These are phyloP conservation scores for Helostoma temminkii DNA, from an alignment of 2,797 vertebrate genomes.

Conservation along the genomic window DNA sequence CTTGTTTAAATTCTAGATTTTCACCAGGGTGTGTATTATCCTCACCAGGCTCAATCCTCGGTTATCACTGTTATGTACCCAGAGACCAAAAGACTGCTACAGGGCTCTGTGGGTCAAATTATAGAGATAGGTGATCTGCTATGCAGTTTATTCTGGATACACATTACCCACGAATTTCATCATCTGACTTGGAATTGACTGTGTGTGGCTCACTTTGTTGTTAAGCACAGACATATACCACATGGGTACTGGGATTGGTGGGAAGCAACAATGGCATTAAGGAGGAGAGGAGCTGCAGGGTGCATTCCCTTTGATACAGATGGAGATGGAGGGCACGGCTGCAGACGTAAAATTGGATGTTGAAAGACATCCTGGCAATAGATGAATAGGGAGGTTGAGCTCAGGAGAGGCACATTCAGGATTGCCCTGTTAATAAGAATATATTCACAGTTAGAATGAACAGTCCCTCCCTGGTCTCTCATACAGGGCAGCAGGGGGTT, in stretches of 20 bases:
- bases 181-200: slow-evolving; percentile 71
- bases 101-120: slow-evolving; percentile 58
- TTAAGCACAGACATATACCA: slow-evolving; percentile 56
- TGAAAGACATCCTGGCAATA: slow-evolving; percentile 68
- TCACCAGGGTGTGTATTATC: slow-evolving; percentile 23
- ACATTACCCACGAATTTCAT: slow-evolving; percentile 73
- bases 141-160: slow-evolving; percentile 46
- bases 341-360: slow-evolving; percentile 74
- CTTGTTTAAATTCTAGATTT: slow-evolving; percentile 55
- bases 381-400: slow-evolving; percentile 63
- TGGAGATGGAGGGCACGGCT: slow-evolving; percentile 61
- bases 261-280: slow-evolving; percentile 64
- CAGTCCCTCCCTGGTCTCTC: slow-evolving; percentile 22
- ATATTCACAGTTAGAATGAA: slow-evolving; percentile 38
- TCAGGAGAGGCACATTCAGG: slow-evolving; percentile 40
- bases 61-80: slow-evolving; percentile 29
- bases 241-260: slow-evolving; percentile 53
- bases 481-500: slow-evolving; percentile 31
- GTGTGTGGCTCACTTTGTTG: slow-evolving; percentile 64
- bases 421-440: slow-evolving; percentile 57
- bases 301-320: slow-evolving; percentile 75
- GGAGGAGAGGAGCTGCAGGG: slow-evolving; percentile 45
- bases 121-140: slow-evolving; percentile 49
- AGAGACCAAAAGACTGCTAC: slow-evolving; percentile 32
- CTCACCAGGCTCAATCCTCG: slow-evolving; percentile 34